Evolutionary conservation across 2,888 invertebrate species (phyloP).

Genomic region (Pollenia griseotomentosa): DNA sequence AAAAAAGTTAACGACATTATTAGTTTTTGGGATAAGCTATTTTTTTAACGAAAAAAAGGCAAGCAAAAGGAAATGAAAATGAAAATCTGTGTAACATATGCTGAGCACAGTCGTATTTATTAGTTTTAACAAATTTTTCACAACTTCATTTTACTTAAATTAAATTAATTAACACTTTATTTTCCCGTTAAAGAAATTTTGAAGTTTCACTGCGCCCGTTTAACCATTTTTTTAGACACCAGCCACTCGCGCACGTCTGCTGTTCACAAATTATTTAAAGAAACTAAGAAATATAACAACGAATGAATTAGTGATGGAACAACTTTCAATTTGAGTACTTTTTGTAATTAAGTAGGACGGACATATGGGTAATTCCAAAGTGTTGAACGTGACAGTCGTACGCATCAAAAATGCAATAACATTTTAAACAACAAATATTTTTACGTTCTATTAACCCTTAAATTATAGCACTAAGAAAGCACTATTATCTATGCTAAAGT

Average conservation of each 20-base stretch:
- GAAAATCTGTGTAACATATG: no score
- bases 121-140: neutral
- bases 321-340: neutral
- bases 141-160: neutral
- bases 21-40: neutral
- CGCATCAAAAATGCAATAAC: no score
- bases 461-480: no score
- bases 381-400: no score
- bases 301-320: no score
- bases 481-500: no score
- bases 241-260: constrained; percentile 12
- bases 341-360: neutral
- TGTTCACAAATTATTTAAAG: neutral
- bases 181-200: neutral
- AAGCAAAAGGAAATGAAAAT: neutral
- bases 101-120: no score
- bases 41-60: neutral
- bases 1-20: no score
- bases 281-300: neutral
- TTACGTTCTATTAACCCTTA: no score
- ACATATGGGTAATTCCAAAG: no score
- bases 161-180: neutral
- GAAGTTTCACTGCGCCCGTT: neutral
- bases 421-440: no score
- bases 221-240: neutral